Conservation (phyloP, 2,113 vertebrate genomes). For the Recurvirostra avosetta region DNA sequence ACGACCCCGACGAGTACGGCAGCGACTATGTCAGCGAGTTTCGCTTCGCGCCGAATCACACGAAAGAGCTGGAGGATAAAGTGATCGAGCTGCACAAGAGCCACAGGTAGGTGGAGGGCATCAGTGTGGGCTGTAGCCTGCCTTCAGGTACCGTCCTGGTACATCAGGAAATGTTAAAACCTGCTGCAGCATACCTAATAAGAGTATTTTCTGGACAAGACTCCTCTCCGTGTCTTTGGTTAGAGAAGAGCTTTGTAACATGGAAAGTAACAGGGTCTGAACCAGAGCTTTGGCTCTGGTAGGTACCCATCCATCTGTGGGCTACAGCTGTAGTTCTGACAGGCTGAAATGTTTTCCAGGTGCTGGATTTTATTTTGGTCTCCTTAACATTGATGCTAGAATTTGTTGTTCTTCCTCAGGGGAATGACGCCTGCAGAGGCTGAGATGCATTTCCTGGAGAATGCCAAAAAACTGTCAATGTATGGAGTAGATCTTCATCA, state of each 20-base stretch:
- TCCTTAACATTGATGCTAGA: background rate
- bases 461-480: constrained; percentile 98
- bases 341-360: background rate
- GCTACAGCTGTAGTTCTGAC: background rate
- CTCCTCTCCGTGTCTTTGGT: background rate
- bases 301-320: background rate
- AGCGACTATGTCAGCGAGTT: constrained; percentile 90
- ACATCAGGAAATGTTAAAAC: background rate
- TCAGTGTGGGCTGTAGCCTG: background rate
- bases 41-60: constrained; percentile 92
- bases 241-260: background rate
- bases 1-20: constrained; percentile 87
- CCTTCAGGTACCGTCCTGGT: accelerated
- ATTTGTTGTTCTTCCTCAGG: constrained; percentile 69
- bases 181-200: background rate
- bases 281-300: background rate
- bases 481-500: constrained; percentile 97
- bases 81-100: constrained; percentile 95
- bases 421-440: constrained; percentile 97
- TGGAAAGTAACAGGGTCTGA: background rate
- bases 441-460: constrained; percentile 96
- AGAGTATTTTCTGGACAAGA: background rate
- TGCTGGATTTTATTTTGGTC: background rate
- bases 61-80: constrained; percentile 94
- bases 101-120: constrained; percentile 82